A percentile compares a stretch with the other conserved stretches of the same genome.
Evolutionary conservation across 2,888 invertebrate genomes (phyloP).

Genomic region (Cabera pusaria): DNA sequence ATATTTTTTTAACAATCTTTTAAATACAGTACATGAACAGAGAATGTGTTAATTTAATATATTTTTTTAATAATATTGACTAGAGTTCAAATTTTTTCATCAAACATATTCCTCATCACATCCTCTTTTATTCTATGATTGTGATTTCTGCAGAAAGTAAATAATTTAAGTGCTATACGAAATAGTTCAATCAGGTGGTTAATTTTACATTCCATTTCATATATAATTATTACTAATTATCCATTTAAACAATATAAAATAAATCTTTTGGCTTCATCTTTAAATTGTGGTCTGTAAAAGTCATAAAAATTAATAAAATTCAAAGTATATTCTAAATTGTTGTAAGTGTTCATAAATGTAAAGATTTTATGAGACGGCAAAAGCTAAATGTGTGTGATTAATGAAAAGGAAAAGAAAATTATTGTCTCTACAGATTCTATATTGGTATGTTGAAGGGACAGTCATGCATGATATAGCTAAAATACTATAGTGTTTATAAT

Average conservation of each 20-base stretch:
- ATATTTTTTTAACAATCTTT: no score
- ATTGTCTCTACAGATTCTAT: constrained; percentile 48
- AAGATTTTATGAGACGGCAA: constrained; percentile 67
- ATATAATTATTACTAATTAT: neutral
- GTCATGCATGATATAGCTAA: constrained; percentile 34
- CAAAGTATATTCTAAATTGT: constrained; percentile 77
- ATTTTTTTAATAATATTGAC: no score
- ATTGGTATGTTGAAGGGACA: constrained; percentile 40
- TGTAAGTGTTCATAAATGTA: constrained; percentile 77
- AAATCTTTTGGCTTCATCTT: neutral
- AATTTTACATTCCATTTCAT: constrained; percentile 14
- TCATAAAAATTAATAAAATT: constrained; percentile 29
- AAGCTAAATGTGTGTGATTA: constrained; percentile 45
- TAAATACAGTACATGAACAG: no score
- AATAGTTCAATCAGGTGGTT: constrained; percentile 3
- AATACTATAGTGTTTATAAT: constrained; percentile 38
- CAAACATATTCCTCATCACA: no score
- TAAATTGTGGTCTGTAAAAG: constrained; percentile 52
- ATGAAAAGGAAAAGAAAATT: constrained; percentile 39
- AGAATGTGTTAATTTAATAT: no score
- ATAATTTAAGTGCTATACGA: no score
- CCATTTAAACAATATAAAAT: constrained; percentile 1
- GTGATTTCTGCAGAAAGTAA: no score
- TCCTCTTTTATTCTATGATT: no score
- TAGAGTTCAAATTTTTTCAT: no score